A percentile compares a stretch with the other conserved stretches of the same genome.
These are phyloP conservation scores for Thysanoteuthis rhombus DNA, from an alignment of 2,888 invertebrate species.

Conservation along the genomic window DNA sequence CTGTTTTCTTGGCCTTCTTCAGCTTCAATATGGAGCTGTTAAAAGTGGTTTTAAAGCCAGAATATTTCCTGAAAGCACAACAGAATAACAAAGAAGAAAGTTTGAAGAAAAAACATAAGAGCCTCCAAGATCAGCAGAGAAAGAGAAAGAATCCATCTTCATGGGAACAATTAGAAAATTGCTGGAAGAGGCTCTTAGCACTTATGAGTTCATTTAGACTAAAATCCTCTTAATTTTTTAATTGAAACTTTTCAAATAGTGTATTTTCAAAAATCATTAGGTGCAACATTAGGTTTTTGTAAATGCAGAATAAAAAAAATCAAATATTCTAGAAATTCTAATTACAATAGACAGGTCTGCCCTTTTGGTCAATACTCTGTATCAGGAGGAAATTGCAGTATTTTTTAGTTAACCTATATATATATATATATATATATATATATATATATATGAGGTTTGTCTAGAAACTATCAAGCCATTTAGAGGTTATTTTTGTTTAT, in stretches of 20 bases:
- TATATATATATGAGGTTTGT: too few species aligned
- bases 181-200: not conserved
- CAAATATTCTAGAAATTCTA: not conserved
- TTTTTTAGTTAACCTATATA: too few species aligned
- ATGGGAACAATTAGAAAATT: not conserved
- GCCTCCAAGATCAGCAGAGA: not conserved
- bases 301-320: not conserved
- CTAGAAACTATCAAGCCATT: too few species aligned
- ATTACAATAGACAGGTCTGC: not conserved
- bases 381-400: too few species aligned
- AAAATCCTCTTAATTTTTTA: not conserved
- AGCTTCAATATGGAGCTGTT: conserved; percentile 12
- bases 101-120: not conserved
- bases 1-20: not conserved
- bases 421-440: too few species aligned
- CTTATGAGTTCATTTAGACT: not conserved
- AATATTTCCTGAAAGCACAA: not conserved
- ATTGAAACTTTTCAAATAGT: not conserved
- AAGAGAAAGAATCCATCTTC: not conserved
- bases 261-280: not conserved
- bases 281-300: not conserved
- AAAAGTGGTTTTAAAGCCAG: not conserved
- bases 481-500: too few species aligned
- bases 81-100: not conserved
- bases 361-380: not conserved